These are phyloP conservation scores for Trigoniulus corallinus DNA, from an alignment of 1,140 invertebrate species.

Conservation along the genomic window DNA sequence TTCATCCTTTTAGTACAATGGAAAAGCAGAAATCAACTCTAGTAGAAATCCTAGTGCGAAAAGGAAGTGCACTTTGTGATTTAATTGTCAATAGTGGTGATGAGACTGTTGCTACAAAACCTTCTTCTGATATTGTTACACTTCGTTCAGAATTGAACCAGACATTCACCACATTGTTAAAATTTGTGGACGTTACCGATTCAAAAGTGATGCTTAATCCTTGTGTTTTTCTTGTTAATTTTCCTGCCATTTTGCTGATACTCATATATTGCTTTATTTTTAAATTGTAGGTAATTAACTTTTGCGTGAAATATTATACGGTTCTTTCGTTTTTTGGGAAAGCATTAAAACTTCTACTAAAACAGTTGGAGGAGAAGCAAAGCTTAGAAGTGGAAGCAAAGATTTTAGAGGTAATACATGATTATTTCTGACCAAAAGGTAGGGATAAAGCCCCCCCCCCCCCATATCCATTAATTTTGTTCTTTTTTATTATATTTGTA, in stretches of 20 bases:
- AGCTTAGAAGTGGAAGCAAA: conserved; percentile 43
- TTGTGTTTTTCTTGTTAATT: no score
- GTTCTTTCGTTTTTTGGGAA: conserved; percentile 59
- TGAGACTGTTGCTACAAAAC: conserved; percentile 4
- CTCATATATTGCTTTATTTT: background rate
- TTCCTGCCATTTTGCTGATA: background rate
- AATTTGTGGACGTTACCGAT: conserved; percentile 61
- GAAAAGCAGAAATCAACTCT: conserved; percentile 61
- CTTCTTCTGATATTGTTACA: conserved; percentile 7
- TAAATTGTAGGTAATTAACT: conserved; percentile 40
- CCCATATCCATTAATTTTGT: no score
- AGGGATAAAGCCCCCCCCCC: no score
- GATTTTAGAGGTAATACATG: background rate
- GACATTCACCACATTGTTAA: conserved; percentile 45
- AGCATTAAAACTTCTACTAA: conserved; percentile 53
- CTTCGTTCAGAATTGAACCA: conserved; percentile 1
- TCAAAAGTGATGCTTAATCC: conserved; percentile 53
- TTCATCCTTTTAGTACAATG: conserved; percentile 38
- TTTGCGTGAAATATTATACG: conserved; percentile 63
- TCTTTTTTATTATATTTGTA: background rate
- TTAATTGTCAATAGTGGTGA: conserved; percentile 33
- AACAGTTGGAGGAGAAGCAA: conserved; percentile 61
- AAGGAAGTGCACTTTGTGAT: conserved; percentile 52
- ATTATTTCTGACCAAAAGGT: background rate
- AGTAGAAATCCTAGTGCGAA: conserved; percentile 56